Evolutionary conservation across 2,113 vertebrate genomes (phyloP).

Genomic region (Tinamus guttatus): DNA sequence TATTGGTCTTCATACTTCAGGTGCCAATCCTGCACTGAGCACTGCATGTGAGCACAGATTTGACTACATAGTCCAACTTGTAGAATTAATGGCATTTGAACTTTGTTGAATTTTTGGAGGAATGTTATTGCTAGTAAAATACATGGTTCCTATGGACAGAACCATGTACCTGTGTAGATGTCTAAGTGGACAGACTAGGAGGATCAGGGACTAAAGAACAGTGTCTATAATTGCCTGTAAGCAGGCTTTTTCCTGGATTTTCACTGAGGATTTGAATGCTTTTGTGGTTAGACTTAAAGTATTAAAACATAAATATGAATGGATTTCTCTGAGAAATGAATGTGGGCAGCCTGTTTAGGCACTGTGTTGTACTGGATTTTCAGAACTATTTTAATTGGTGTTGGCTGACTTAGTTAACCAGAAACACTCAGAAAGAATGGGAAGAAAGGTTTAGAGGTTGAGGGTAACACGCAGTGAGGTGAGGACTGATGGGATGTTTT

Average conservation of each 20-base stretch:
- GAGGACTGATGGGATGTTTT: background rate
- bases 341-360: slow-evolving; percentile 45
- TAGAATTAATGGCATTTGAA: background rate
- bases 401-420: background rate
- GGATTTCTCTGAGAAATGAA: slow-evolving; percentile 50
- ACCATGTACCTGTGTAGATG: background rate
- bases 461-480: background rate
- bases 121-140: background rate
- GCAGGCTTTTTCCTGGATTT: slow-evolving; percentile 36
- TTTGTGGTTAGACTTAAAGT: slow-evolving; percentile 52
- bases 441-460: background rate
- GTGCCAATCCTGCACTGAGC: rapidly evolving
- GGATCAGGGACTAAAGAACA: slow-evolving; percentile 14
- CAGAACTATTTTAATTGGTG: slow-evolving; percentile 52
- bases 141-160: background rate
- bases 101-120: background rate
- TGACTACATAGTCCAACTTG: rapidly evolving
- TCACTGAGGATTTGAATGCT: slow-evolving; percentile 49
- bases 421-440: background rate
- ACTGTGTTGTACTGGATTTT: slow-evolving; percentile 48
- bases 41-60: rapidly evolving
- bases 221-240: slow-evolving; percentile 28
- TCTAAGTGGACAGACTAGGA: background rate
- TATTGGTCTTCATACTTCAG: background rate
- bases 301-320: slow-evolving; percentile 69